phyloP scores from a whole-genome alignment of 2,797 vertebrate species.

The Geotrypetes seraphini region DNA sequence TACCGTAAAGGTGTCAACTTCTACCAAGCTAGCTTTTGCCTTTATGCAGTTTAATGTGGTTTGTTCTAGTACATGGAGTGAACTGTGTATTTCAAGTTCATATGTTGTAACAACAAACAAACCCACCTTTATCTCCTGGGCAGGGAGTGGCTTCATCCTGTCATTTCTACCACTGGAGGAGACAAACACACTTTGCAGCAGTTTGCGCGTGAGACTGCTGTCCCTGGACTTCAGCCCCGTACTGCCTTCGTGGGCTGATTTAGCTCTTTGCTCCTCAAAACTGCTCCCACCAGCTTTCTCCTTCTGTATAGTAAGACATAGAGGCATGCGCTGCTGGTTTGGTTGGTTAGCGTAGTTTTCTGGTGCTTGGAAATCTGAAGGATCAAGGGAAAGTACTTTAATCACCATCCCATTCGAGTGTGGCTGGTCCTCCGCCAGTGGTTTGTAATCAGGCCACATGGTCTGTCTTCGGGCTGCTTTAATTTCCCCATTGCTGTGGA shows the following conservation, averaged over 20 bases:
- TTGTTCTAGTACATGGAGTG: background rate
- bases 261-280: conserved; percentile 61
- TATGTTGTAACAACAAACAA: background rate
- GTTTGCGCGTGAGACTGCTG: conserved; percentile 69
- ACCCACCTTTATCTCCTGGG: conserved; percentile 78
- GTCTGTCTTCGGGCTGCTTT: conserved; percentile 71
- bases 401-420: conserved; percentile 75
- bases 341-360: conserved; percentile 48
- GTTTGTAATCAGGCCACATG: conserved; percentile 73
- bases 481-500: conserved; percentile 66
- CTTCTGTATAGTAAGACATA: conserved; percentile 39
- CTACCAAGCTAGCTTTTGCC: fast-evolving
- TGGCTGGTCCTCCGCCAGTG: conserved; percentile 57
- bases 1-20: too few relatives aligned
- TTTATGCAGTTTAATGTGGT: background rate
- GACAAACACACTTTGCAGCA: conserved; percentile 53
- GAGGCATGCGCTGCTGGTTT: background rate
- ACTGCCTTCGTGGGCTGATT: conserved; percentile 48
- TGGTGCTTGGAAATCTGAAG: conserved; percentile 52
- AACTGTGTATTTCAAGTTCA: background rate
- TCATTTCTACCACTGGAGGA: conserved; percentile 38
- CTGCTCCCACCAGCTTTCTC: conserved; percentile 53
- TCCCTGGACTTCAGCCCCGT: conserved; percentile 55
- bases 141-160: conserved; percentile 65
- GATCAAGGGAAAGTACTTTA: conserved; percentile 82